Base-by-base conservation (phyloP, 2,797 vertebrate genomes). In the Mormyrops boulengeri region DNA sequence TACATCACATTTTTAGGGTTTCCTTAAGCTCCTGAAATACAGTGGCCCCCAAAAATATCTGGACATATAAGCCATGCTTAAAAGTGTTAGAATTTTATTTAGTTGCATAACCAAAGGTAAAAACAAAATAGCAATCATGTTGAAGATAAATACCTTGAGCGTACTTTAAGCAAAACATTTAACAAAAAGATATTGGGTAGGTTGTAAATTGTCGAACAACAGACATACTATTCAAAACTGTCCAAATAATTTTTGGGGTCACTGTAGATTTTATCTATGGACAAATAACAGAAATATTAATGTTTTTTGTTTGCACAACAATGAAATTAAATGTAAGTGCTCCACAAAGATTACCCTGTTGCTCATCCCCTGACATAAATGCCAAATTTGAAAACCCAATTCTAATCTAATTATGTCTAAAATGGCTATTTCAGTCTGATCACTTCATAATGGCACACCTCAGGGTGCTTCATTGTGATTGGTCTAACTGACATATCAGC, bases 351-450 rank as follows among this genome's bases (percentile, higher is more conserved):
- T 44, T 44, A 66, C 19, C 19, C 8, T 26, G 9, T 60, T 50
- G 44, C n/a, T 44, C 52, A 47, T 41, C 52, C 30, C 5, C 47
- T 60, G 30, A 88, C 14, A 57, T 66, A 62, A 62, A 88, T 62
- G 38, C 34, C 55, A 88, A 19, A 62, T 26, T 26, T 41, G 19
- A 88, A 88, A 47, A 69, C 17, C 87, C 57, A 49, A 50, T 69
- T 66, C 60, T 88, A 88, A 88, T 41, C 14, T 62, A 88, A 55
- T 55, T 87, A 87, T 53, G 52, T 38, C 85, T 6, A 57, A 87
- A 87, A 87, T 4, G 38, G 53, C 86, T 57, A 60, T 87, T 34
- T 66, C 87, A 47, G 57, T 44, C 38, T 30, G 60, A 66, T 69
- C 44, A 14, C 41, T 69, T 66, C 22, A 87, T 66, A 49, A 88